Evolutionary conservation across 2,888 invertebrate genomes (phyloP), one percentile per base, ranked within the genome.

Genomic region (Campoletis raptor): DNA sequence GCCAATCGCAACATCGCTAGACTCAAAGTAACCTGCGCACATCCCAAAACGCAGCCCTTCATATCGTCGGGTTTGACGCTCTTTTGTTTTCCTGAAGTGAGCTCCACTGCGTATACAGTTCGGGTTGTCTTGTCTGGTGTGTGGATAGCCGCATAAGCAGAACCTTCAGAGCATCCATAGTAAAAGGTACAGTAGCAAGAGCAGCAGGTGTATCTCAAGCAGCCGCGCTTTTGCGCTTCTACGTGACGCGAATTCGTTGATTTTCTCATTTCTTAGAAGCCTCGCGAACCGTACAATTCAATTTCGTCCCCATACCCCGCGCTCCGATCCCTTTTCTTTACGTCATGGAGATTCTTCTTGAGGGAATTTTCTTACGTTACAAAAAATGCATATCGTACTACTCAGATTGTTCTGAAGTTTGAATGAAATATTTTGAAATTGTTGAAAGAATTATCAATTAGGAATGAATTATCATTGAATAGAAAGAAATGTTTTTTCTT

Each of bases 191-290:
- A 79, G 72, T 52, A 70, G 76, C 74, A 21, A 30, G 30, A 57
- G 89, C 81, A 89, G 90, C 92, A 92, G 92, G 91, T 92, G 91
- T 91, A 92, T 88, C 88, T 83, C 79, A 52, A 72, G 52, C 67
- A 64, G 78, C 84, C 37, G 52, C 70, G 52, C 70, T 42, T 67
- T 79, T 37, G 70, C 57, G 45, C 77, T 85, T 61, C 84, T 90
- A 92, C 92, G 92, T 92, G 92, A 91, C 87, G 88, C 87, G 92
- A 92, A 92, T 92, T 91, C 88, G 86, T 85, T 88, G 89, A 88
- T 89, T 82, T 85, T 74, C 72, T 40, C 67, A 73, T 73, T 89
- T 89, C 89, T 80, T 84, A 81, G 89, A 88, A 89, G 57, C 70
- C 81, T 45, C 80, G 77, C 78, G 36, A 82, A 48, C 54, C 37